Evolutionary conservation across 2,797 vertebrate species (phyloP), one percentile per base, ranked within the genome.

Genomic region (Phrynocephalus guinanensis): DNA sequence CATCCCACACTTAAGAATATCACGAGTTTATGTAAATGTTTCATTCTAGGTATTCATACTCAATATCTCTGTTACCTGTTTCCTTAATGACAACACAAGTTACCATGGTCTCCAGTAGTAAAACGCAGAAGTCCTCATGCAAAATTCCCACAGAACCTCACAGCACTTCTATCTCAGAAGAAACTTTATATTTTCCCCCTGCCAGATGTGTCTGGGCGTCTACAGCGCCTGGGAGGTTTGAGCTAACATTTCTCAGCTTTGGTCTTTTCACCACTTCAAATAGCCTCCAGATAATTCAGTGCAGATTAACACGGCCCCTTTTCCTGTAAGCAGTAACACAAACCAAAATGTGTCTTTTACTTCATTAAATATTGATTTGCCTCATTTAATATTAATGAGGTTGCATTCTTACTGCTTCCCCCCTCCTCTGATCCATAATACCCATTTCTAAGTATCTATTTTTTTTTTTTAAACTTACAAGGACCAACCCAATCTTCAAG

Each of bases 311-410:
- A 89, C 77, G 86, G 81, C 83, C 52, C 88, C 22, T 93, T 95
- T 95, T 93, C 90, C 89, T 91, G 71, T 87, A 93, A 94, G 84
- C 83, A 93, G 80, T 86, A 94, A 90, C 1, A 3, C 79, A 93
- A 96, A 92, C 84, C 68, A 91, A 90, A 71, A 93, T 72, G 79
- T 91, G 82, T 91, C 86, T 94, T 95, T 95, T 93, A 73, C 71
- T 87, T 72, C 73, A 91, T 95, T 94, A 95, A 95, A 93, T 91
- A 95, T 93, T 91, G 88, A 94, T 91, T 71, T 0, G 72, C 81
- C 77, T 84, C 18, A 94, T 94, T 94, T 93, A 94, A 93, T 94
- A 92, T 93, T 91, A 88, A 96, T 94, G 76, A 94, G 60, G 6
- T 78, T 92, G 1, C 68, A 90, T 93, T 93, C 89, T 13, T 87